These are phyloP conservation scores for Hyalella azteca DNA, from an alignment of 2,888 invertebrate genomes.

Conservation along the genomic window DNA sequence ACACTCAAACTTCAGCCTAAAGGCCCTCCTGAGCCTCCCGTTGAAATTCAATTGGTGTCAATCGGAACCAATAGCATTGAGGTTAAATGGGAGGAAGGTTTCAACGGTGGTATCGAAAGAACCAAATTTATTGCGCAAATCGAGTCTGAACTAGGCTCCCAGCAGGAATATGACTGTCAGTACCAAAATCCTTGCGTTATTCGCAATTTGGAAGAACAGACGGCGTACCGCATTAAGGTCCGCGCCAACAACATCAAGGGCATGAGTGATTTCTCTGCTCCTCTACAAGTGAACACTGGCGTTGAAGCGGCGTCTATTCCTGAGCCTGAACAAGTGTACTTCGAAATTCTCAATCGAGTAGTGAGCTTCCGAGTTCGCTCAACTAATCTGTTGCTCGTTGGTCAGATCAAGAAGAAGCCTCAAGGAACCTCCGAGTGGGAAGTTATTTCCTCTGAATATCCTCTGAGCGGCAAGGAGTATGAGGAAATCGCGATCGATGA, in stretches of 20 bases:
- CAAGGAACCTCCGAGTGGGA: slow-evolving; percentile 43
- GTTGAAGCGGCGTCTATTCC: slow-evolving; percentile 77
- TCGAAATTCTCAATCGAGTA: slow-evolving; percentile 77
- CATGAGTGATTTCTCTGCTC: slow-evolving; percentile 84
- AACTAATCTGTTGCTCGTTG: slow-evolving; percentile 78
- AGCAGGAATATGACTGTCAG: slow-evolving; percentile 72
- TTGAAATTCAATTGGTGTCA: slow-evolving; percentile 73
- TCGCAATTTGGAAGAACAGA: slow-evolving; percentile 82
- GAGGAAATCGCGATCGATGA: slow-evolving; percentile 43
- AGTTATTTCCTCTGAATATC: slow-evolving; percentile 32
- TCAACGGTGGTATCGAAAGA: slow-evolving; percentile 87
- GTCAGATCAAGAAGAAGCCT: slow-evolving; percentile 62
- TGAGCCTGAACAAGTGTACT: slow-evolving; percentile 79
- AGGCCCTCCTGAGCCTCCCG: slow-evolving; percentile 85
- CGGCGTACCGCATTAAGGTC: slow-evolving; percentile 80
- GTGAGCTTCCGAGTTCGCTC: slow-evolving; percentile 80
- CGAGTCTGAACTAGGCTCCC: slow-evolving; percentile 50
- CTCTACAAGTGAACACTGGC: slow-evolving; percentile 79
- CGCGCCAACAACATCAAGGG: slow-evolving; percentile 88
- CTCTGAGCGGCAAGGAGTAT: slow-evolving; percentile 26
- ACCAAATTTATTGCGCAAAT: slow-evolving; percentile 78
- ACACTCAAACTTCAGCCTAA: slow-evolving; percentile 80
- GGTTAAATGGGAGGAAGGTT: slow-evolving; percentile 85
- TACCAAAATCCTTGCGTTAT: slow-evolving; percentile 87
- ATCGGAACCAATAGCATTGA: slow-evolving; percentile 81